Conservation (phyloP, 2,888 invertebrate species). For the Bembecia ichneumoniformis region DNA sequence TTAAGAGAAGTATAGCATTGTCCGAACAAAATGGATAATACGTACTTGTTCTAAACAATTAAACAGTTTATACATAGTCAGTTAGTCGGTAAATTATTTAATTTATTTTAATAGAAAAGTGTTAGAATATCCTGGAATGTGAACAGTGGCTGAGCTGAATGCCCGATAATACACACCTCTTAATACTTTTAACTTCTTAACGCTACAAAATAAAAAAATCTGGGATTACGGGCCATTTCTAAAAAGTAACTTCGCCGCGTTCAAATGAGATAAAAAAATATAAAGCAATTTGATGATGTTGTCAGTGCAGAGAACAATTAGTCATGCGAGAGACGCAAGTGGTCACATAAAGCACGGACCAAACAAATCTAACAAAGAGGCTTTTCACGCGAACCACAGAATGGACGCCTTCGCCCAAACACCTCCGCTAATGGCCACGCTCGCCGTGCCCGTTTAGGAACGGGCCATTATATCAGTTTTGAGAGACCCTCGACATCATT, state of each 20-base stretch:
- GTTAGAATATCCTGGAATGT: too few species aligned
- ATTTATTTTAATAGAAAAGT: too few species aligned
- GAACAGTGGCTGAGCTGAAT: too few species aligned
- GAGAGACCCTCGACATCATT: conserved; percentile 66
- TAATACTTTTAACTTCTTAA: conserved; percentile 9
- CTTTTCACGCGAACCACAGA: conserved; percentile 66
- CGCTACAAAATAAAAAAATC: conserved; percentile 12
- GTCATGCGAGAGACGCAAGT: conserved; percentile 65
- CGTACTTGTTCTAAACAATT: too few species aligned
- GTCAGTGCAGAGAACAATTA: conserved; percentile 51
- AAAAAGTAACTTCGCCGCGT: too few species aligned
- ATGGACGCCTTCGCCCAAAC: conserved; percentile 70
- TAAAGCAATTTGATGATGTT: conserved; percentile 46
- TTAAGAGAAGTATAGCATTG: too few species aligned
- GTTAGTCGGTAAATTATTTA: too few species aligned
- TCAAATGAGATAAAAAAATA: conserved; percentile 31
- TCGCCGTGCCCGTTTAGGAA: conserved; percentile 61
- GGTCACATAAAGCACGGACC: conserved; percentile 63
- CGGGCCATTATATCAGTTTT: conserved; percentile 69
- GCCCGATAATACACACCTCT: too few species aligned
- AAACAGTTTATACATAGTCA: too few species aligned
- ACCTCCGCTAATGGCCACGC: conserved; percentile 64
- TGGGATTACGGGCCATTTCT: too few species aligned
- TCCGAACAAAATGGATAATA: too few species aligned
- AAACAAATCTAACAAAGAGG: conserved; percentile 65